phyloP scores from a whole-genome alignment of 2,888 invertebrate species.

The Tethea ocularis region DNA sequence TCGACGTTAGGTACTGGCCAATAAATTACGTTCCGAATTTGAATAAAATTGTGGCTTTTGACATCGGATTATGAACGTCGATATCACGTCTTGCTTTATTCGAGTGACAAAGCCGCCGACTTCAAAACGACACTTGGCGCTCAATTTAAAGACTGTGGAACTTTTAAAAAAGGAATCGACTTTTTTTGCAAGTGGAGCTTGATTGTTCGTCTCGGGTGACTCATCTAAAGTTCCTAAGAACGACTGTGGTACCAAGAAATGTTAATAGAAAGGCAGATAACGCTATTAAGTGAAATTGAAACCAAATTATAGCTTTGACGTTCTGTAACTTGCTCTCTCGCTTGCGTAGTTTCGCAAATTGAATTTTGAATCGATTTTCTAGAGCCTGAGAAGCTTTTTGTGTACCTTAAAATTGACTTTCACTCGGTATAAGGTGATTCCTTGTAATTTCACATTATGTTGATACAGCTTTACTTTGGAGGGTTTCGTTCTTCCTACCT shows the following conservation, averaged over 20 bases:
- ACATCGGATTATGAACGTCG: constrained; percentile 1
- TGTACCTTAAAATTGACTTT: neutral
- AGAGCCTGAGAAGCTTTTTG: neutral
- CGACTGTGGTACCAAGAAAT: constrained; percentile 24
- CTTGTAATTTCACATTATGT: constrained; percentile 2
- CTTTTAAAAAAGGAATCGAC: constrained; percentile 23
- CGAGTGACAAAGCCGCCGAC: constrained; percentile 6
- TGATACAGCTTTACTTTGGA: constrained; percentile 2
- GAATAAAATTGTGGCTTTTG: neutral
- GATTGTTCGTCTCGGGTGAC: constrained; percentile 24
- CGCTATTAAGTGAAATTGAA: constrained; percentile 26
- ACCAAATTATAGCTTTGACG: constrained; percentile 18
- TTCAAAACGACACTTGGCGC: constrained; percentile 14
- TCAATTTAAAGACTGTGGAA: constrained; percentile 25
- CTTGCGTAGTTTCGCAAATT: constrained; percentile 13
- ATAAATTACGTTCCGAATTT: constrained; percentile 3
- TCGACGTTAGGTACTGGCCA: constrained; percentile 2
- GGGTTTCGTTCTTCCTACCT: neutral
- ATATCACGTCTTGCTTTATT: constrained; percentile 8
- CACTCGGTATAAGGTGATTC: neutral
- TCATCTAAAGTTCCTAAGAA: constrained; percentile 27
- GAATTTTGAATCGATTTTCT: constrained; percentile 11
- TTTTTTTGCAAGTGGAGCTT: constrained; percentile 17
- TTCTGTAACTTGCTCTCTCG: constrained; percentile 3
- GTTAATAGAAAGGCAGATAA: constrained; percentile 30